phyloP scores from a whole-genome alignment of 2,797 vertebrate genomes.

The Smutsia temminckii region DNA sequence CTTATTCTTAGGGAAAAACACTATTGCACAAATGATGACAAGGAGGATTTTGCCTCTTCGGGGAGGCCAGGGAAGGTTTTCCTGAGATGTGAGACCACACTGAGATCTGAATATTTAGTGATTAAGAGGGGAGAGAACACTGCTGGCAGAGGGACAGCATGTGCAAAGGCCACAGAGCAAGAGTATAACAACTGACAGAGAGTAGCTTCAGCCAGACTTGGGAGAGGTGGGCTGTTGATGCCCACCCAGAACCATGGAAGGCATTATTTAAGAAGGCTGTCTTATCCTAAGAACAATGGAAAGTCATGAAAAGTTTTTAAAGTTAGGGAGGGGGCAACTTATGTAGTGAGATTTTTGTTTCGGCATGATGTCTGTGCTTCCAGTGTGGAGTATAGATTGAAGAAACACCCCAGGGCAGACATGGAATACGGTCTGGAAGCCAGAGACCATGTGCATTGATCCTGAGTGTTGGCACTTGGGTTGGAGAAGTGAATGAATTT shows the following conservation, averaged over 20 bases:
- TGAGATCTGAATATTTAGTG: not conserved
- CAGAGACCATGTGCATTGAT: not conserved
- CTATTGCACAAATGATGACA: not conserved
- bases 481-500: not conserved
- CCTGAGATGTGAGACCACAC: not conserved
- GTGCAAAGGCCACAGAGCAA: not conserved
- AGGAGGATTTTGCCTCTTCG: not conserved
- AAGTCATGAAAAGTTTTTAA: not conserved
- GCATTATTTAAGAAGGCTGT: not conserved
- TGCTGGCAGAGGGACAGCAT: not conserved
- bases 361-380: not conserved
- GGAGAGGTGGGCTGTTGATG: not conserved
- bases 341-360: not conserved
- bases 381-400: not conserved
- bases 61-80: not conserved
- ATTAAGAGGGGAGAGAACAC: not conserved
- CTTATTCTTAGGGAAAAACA: not conserved
- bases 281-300: not conserved
- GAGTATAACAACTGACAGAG: not conserved
- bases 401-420: not conserved
- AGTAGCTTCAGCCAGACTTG: not conserved
- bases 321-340: not conserved
- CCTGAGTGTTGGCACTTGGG: not conserved
- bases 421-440: not conserved
- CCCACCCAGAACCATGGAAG: not conserved